A percentile compares a stretch with the other conserved stretches of the same genome.
Evolutionary conservation across 2,113 vertebrate species (phyloP).

Genomic region (Morone chrysops): DNA sequence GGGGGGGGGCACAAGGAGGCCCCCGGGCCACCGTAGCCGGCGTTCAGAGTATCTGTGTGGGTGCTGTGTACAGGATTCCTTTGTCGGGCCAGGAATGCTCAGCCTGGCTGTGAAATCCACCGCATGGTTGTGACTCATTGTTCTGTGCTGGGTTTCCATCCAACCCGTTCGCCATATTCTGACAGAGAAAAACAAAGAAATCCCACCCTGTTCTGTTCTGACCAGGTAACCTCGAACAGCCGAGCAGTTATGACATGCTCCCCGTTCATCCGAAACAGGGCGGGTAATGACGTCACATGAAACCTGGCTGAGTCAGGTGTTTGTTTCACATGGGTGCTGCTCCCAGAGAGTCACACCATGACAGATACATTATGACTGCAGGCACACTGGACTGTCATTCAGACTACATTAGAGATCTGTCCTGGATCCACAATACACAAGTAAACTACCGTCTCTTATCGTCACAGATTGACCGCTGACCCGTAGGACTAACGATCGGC

Average conservation of each 20-base stretch:
- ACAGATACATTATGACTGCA: background rate
- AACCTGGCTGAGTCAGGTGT: conserved; percentile 62
- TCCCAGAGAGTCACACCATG: conserved; percentile 26
- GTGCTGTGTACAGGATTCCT: conserved; percentile 73
- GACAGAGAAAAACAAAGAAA: background rate
- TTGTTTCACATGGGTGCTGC: conserved; percentile 58
- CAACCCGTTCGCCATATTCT: conserved; percentile 72
- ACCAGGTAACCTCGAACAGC: conserved; percentile 38
- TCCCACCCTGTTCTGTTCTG: conserved; percentile 21
- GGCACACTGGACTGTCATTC: conserved; percentile 2
- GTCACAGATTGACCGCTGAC: background rate
- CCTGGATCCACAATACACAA: background rate
- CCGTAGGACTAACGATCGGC: conserved; percentile 1
- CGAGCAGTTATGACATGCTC: conserved; percentile 24
- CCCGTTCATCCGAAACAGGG: conserved; percentile 9
- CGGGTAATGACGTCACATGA: conserved; percentile 27
- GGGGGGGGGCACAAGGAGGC: too few species aligned
- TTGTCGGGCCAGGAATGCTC: conserved; percentile 80
- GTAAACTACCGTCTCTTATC: background rate
- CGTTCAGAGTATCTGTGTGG: conserved; percentile 55
- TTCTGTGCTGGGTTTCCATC: conserved; percentile 71
- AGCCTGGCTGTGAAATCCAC: conserved; percentile 78
- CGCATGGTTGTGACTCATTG: conserved; percentile 75
- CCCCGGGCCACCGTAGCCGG: conserved; percentile 43
- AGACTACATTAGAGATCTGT: conserved; percentile 33